Conservation (phyloP, 2,797 vertebrate genomes). For the Benthosema pterotum region DNA sequence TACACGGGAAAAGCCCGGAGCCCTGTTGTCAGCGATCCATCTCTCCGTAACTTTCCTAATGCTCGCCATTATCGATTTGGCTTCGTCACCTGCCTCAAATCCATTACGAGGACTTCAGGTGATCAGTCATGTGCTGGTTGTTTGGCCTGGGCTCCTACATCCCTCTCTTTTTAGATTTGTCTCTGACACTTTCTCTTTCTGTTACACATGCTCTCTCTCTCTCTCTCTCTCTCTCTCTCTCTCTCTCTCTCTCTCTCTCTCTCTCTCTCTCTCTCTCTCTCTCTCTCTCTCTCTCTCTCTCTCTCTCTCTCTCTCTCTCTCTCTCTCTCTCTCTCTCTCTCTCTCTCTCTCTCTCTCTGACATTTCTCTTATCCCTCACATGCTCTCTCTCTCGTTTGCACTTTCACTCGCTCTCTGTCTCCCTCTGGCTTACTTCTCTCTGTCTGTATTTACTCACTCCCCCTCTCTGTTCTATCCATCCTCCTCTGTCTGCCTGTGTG, state of each 20-base stretch:
- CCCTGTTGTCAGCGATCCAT: constrained; percentile 49
- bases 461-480: neutral
- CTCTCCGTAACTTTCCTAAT: constrained; percentile 37
- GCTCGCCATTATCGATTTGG: constrained; percentile 57
- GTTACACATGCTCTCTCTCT: too few relatives aligned
- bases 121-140: constrained; percentile 61
- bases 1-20: constrained; percentile 33
- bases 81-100: constrained; percentile 62
- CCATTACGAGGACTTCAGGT: constrained; percentile 42
- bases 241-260: too few relatives aligned
- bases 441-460: neutral
- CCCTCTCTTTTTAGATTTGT: neutral
- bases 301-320: neutral
- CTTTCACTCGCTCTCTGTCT: neutral
- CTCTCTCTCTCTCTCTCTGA: neutral
- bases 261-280: too few relatives aligned
- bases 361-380: too few relatives aligned
- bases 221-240: neutral
- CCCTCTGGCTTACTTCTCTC: neutral
- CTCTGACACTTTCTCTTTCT: neutral
- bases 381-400: neutral
- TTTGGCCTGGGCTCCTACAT: constrained; percentile 26
- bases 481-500: neutral
- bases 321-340: neutral
- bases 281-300: neutral